Evolutionary conservation across 2,888 invertebrate genomes (phyloP).

Genomic region (Phytoseiulus persimilis): DNA sequence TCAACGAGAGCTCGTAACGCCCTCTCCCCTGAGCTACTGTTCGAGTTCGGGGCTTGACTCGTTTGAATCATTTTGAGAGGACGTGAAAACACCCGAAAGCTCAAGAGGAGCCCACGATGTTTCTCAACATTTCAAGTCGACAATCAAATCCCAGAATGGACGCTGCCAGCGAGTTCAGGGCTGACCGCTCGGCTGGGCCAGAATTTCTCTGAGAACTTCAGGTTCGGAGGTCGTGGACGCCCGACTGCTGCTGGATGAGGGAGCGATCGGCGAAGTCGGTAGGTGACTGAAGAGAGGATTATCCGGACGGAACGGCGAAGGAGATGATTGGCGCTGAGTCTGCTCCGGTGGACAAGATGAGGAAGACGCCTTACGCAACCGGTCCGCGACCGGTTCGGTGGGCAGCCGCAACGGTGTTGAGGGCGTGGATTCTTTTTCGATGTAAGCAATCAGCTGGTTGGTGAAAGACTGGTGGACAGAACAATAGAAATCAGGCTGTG

Average conservation of each 20-base stretch:
- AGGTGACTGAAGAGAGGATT: conserved; percentile 19
- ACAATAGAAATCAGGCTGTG: neutral
- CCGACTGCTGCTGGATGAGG: neutral
- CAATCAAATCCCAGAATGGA: no score
- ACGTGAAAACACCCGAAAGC: no score
- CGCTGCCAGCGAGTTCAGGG: neutral
- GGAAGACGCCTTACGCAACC: neutral
- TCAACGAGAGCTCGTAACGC: no score
- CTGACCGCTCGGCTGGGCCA: neutral
- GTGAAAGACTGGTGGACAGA: conserved; percentile 6
- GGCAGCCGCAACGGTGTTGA: neutral
- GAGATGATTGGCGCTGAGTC: neutral
- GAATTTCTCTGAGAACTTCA: conserved; percentile 15
- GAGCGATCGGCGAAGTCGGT: neutral
- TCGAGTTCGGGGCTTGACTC: no score
- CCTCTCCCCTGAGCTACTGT: no score
- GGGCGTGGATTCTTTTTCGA: conserved; percentile 26
- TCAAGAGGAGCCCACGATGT: no score
- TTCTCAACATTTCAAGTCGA: no score
- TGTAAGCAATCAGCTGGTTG: conserved; percentile 18
- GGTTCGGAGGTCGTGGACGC: conserved; percentile 12
- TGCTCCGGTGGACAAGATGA: conserved; percentile 18
- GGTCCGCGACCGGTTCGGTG: neutral
- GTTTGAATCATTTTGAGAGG: no score
- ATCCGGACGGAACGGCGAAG: conserved; percentile 14